Evolutionary conservation across 2,113 vertebrate species (phyloP).

Genomic region (Hystrix cristata): DNA sequence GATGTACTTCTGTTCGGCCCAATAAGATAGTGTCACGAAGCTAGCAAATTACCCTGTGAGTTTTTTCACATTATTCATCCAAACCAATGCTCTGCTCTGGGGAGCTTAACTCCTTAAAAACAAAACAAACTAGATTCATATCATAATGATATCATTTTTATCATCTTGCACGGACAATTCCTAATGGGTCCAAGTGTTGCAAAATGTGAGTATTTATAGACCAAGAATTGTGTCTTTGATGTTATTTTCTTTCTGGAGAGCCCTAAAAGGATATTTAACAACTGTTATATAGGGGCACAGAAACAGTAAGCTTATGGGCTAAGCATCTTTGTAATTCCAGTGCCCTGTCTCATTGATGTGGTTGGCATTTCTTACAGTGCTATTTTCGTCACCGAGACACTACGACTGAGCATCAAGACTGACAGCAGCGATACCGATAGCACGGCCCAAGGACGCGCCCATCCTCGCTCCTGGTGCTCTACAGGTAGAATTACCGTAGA

Average conservation of each 20-base stretch:
- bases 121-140: neutral
- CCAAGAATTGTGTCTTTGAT: slow-evolving; percentile 6
- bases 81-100: neutral
- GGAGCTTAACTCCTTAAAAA: neutral
- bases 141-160: neutral
- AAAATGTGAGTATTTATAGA: slow-evolving; percentile 53
- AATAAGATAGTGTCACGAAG: neutral
- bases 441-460: neutral
- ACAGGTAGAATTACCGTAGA: neutral
- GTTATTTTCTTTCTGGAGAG: neutral
- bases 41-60: neutral
- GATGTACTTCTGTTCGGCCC: neutral
- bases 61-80: slow-evolving; percentile 26
- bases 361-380: neutral
- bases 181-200: neutral
- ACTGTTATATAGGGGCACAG: neutral
- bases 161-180: slow-evolving; percentile 8
- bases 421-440: neutral
- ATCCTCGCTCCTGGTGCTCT: neutral
- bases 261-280: neutral
- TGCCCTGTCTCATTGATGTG: neutral
- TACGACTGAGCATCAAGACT: neutral
- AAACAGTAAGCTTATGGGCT: neutral
- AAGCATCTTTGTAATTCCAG: slow-evolving; percentile 6
- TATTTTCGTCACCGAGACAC: neutral